These are phyloP conservation scores for Tamandua tetradactyla DNA, from an alignment of 2,797 vertebrate genomes.

Conservation along the genomic window DNA sequence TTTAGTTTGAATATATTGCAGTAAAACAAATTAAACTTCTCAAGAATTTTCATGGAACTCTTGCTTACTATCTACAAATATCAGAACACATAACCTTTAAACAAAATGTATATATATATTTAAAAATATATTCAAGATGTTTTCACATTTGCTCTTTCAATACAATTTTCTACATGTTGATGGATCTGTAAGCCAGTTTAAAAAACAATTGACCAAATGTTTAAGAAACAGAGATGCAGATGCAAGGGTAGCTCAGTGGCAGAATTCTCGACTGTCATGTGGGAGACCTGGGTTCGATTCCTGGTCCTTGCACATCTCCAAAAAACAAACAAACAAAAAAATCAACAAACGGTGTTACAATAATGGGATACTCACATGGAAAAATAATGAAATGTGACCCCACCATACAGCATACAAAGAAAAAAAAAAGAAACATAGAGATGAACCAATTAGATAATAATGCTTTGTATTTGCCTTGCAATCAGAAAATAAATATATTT, in stretches of 20 bases:
- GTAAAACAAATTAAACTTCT: neutral
- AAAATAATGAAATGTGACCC: too few species aligned
- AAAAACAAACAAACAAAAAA: too few species aligned
- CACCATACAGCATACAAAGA: too few species aligned
- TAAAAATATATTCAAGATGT: constrained; percentile 17
- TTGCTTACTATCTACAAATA: constrained; percentile 7
- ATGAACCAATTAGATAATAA: constrained; percentile 10
- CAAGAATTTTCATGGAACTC: neutral
- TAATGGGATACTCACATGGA: too few species aligned
- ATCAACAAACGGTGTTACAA: too few species aligned
- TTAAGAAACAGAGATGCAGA: too few species aligned
- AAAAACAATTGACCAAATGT: neutral
- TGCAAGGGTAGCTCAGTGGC: too few species aligned
- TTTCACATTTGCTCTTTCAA: constrained; percentile 17
- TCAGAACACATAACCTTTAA: neutral
- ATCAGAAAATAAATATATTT: constrained; percentile 47
- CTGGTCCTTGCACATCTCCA: too few species aligned
- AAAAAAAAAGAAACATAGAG: neutral
- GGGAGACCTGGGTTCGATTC: too few species aligned
- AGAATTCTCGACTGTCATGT: too few species aligned
- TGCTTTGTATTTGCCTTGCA: neutral
- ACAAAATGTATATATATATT: neutral
- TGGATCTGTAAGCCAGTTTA: neutral
- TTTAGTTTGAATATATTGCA: neutral
- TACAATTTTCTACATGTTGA: neutral